Evolutionary conservation across 1,140 invertebrate genomes (phyloP).

Genomic region (Heterodera schachtii): DNA sequence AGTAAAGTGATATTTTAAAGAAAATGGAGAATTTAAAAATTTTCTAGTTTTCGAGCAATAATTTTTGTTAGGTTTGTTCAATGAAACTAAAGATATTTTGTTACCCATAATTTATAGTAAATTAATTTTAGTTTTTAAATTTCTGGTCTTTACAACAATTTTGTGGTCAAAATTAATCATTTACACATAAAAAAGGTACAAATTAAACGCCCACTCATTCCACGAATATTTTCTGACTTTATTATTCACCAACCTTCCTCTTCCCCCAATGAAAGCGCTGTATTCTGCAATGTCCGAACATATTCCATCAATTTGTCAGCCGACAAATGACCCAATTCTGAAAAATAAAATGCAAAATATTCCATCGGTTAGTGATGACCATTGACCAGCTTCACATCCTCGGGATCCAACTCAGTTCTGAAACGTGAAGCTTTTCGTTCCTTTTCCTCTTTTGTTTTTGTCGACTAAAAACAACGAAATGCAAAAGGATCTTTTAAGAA

Average conservation of each 20-base stretch:
- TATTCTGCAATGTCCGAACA: conserved; percentile 41
- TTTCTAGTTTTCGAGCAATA: too few species aligned
- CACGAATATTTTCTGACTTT: too few species aligned
- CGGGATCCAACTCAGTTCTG: conserved; percentile 46
- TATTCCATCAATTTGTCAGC: conserved; percentile 54
- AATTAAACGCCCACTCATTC: too few species aligned
- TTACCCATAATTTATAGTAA: too few species aligned
- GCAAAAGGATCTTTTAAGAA: neutral
- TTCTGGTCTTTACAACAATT: too few species aligned
- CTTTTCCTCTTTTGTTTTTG: conserved; percentile 24
- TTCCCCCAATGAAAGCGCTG: conserved; percentile 28
- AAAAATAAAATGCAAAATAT: conserved; percentile 2
- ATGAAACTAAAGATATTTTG: too few species aligned
- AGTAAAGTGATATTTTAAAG: too few species aligned
- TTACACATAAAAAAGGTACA: too few species aligned
- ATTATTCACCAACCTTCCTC: conserved; percentile 40
- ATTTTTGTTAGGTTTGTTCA: too few species aligned
- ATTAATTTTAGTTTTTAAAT: too few species aligned
- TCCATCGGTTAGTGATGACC: conserved; percentile 27
- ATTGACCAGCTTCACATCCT: conserved; percentile 50
- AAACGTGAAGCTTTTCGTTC: conserved; percentile 33
- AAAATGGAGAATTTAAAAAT: too few species aligned
- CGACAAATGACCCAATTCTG: conserved; percentile 50
- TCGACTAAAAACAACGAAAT: conserved; percentile 12
- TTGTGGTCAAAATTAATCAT: too few species aligned